Evolutionary conservation across 1,140 invertebrate species (phyloP), one percentile per base, ranked within the genome.

Genomic region (Piezodorus guildinii): DNA sequence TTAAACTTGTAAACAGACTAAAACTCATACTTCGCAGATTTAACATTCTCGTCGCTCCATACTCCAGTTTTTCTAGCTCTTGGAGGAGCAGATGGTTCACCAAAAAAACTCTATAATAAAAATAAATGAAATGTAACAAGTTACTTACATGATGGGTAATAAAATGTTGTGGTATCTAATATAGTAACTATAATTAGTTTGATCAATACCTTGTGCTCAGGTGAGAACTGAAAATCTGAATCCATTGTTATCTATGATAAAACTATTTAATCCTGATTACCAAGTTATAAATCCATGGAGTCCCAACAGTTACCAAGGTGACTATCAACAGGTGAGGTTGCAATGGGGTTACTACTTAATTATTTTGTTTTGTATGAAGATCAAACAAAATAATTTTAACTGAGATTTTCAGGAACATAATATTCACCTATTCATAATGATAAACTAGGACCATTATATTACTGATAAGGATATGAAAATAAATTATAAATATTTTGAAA

Each of bases 41-140:
- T 63, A 14, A 63, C 23, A 25, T 16, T 63, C 9, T 63, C 62
- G 45, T 63, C 62, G 8, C 30, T 30, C 62, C 62, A 63, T 16
- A 56, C 62, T 15, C 51, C 51, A 44, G 62, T 63, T 59, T 63
- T 63, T n/a, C 62, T 58, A 14, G 21, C 23, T 34, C 62, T 21
- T 5, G 62, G 62, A 17, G 51, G 51, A 21, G 39, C 62, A 15
- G 46, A 23, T 19, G 62, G 51, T 25, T 63, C 62, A 58, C 46
- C 54, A 46, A 52, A 49, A 19, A 58, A 16, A 15, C 46, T 46
- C 62, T 63, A 19, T 16, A 63, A 63, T 58, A n/a, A 58, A 58
- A n/a, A 54, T 12, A 49, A 43, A 17, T 16, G 44, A 58, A 25
- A 23, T 58, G 2, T 8, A 27, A n/a, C 25, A 58, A 21, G 27